Conservation (phyloP, 2,888 invertebrate species). For the Coleophora flavipennella region DNA sequence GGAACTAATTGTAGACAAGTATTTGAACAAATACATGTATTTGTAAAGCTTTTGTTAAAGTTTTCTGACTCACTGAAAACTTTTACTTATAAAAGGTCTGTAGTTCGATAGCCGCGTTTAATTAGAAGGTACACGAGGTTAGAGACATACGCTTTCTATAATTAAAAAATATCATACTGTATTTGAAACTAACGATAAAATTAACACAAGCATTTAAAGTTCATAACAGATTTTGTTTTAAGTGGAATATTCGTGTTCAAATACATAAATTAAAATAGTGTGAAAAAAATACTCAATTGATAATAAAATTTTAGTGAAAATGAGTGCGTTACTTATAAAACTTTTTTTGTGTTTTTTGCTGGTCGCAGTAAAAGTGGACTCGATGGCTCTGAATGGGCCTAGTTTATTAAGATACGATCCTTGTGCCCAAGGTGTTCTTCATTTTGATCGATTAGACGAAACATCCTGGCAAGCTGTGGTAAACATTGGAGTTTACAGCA, state of each 20-base stretch:
- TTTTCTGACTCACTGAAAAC: constrained; percentile 38
- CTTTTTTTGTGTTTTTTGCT: constrained; percentile 15
- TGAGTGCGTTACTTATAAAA: constrained; percentile 10
- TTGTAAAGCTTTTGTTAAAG: constrained; percentile 22
- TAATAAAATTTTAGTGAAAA: neutral
- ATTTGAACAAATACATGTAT: constrained; percentile 17
- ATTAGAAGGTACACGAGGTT: constrained; percentile 16
- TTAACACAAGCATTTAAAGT: neutral
- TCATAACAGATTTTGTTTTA: too few species aligned
- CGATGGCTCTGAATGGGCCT: constrained; percentile 45
- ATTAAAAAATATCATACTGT: constrained; percentile 25
- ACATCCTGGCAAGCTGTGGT: constrained; percentile 42
- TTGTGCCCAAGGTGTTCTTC: constrained; percentile 48
- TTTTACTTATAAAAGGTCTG: constrained; percentile 43
- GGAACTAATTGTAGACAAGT: constrained; percentile 3
- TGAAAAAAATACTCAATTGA: neutral
- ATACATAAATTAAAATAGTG: constrained; percentile 2
- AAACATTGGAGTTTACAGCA: constrained; percentile 39
- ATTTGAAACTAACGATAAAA: constrained; percentile 7
- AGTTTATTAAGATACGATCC: constrained; percentile 49
- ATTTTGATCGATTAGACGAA: constrained; percentile 42
- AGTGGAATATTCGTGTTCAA: too few species aligned
- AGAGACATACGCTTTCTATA: constrained; percentile 3
- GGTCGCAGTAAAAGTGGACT: constrained; percentile 22
- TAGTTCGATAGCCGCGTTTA: constrained; percentile 13